Evolutionary conservation across 2,797 vertebrate genomes (phyloP).

Genomic region (Sylvia borin): DNA sequence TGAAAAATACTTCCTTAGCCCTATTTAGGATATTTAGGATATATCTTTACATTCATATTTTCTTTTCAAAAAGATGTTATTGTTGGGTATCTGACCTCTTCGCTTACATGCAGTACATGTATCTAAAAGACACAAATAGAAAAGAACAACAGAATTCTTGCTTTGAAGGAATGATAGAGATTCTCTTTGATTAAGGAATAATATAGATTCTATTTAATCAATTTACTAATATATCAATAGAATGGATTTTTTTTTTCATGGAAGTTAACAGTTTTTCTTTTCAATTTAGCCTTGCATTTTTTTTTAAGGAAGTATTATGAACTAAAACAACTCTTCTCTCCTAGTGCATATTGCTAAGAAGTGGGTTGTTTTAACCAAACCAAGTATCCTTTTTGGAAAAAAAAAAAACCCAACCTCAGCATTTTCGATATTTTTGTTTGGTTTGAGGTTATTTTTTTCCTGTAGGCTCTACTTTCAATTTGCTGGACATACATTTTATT

Average conservation of each 20-base stretch:
- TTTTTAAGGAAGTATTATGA: not conserved
- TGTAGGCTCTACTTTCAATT: not conserved
- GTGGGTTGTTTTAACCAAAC: not conserved
- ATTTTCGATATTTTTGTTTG: not conserved
- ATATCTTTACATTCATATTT: not conserved
- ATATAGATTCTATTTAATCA: not conserved
- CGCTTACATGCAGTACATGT: not conserved
- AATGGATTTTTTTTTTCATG: not conserved
- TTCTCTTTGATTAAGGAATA: too few relatives aligned
- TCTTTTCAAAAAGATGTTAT: not conserved
- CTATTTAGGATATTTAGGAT: not conserved
- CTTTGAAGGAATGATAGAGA: not conserved
- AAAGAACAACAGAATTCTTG: not conserved
- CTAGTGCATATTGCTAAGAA: not conserved
- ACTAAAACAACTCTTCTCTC: not conserved
- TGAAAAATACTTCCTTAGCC: not conserved
- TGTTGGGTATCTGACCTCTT: not conserved
- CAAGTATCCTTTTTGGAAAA: not conserved
- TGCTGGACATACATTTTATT: not conserved
- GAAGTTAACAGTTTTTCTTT: not conserved
- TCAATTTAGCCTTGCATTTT: not conserved
- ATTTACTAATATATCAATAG: not conserved
- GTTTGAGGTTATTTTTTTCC: not conserved
- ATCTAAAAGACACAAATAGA: not conserved
- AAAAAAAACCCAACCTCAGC: fast-evolving